Evolutionary conservation across 1,140 invertebrate genomes (phyloP).

Genomic region (Pseudomyrmex dendroicus): DNA sequence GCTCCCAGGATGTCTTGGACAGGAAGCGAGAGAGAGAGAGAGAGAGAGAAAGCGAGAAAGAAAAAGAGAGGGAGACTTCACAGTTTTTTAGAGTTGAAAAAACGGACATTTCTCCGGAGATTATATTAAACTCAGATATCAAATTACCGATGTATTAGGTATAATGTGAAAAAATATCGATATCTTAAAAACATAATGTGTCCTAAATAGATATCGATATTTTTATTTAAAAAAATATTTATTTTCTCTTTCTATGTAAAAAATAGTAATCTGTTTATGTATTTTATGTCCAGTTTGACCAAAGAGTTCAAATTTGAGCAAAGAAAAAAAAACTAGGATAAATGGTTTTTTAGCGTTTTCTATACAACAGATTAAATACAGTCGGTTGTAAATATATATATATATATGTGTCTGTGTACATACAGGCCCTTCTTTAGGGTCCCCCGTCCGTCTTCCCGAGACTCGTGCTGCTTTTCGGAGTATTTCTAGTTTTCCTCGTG

Average conservation of each 20-base stretch:
- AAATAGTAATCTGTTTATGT: too few species aligned
- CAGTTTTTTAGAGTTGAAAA: neutral
- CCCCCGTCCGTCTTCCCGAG: neutral
- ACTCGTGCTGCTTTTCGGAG: constrained; percentile 50
- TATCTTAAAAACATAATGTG: too few species aligned
- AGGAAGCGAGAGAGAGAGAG: constrained; percentile 8
- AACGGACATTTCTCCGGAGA: neutral
- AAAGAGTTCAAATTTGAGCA: too few species aligned
- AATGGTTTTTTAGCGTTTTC: neutral
- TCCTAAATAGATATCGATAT: too few species aligned
- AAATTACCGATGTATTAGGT: neutral
- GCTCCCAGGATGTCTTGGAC: constrained; percentile 28
- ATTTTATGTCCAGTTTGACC: too few species aligned
- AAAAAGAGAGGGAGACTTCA: constrained; percentile 1
- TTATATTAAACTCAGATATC: constrained; percentile 5
- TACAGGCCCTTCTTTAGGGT: neutral
- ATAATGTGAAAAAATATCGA: too few species aligned
- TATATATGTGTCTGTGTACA: too few species aligned
- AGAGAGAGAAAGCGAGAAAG: neutral
- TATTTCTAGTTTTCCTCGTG: constrained; percentile 59
- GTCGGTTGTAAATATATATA: too few species aligned
- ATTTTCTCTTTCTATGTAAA: neutral
- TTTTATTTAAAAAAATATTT: neutral
- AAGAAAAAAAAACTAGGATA: neutral
- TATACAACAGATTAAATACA: neutral